Evolutionary conservation across 2,797 vertebrate species (phyloP).

Genomic region (Acipenser transmontanus): DNA sequence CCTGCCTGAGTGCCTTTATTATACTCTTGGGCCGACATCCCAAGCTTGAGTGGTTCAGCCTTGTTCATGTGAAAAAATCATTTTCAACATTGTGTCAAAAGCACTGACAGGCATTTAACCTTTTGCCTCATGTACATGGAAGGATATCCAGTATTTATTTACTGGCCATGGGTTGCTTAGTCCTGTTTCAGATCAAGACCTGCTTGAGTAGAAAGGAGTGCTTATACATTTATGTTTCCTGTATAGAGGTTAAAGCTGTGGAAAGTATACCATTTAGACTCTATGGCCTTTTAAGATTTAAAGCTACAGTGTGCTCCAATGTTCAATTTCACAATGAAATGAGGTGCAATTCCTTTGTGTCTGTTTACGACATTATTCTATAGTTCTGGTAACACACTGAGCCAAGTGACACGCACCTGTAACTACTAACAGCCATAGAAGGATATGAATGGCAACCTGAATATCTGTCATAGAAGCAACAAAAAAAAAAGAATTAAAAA

Average conservation of each 20-base stretch:
- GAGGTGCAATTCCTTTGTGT: no score
- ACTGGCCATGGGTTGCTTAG: slow-evolving; percentile 11
- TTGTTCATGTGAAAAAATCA: slow-evolving; percentile 17
- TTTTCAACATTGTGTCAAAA: slow-evolving; percentile 15
- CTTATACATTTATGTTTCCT: neutral
- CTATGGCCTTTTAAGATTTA: neutral
- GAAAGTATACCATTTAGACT: no score
- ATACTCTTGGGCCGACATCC: slow-evolving; percentile 10
- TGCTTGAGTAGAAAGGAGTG: slow-evolving; percentile 11
- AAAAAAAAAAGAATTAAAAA: neutral
- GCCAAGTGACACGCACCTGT: neutral
- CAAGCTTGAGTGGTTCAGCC: slow-evolving; percentile 11
- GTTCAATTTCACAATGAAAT: no score
- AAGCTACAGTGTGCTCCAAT: no score
- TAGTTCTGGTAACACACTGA: no score
- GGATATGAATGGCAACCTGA: neutral
- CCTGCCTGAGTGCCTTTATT: slow-evolving; percentile 33
- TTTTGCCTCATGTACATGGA: slow-evolving; percentile 17
- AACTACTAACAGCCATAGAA: neutral
- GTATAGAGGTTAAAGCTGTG: no score
- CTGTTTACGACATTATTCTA: no score
- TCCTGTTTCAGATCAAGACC: slow-evolving; percentile 7
- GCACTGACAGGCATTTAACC: slow-evolving; percentile 21
- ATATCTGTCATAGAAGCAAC: neutral
- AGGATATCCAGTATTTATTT: slow-evolving; percentile 18